Base-by-base conservation (phyloP, 2,888 invertebrate species). In the Epicampocera succincta region DNA sequence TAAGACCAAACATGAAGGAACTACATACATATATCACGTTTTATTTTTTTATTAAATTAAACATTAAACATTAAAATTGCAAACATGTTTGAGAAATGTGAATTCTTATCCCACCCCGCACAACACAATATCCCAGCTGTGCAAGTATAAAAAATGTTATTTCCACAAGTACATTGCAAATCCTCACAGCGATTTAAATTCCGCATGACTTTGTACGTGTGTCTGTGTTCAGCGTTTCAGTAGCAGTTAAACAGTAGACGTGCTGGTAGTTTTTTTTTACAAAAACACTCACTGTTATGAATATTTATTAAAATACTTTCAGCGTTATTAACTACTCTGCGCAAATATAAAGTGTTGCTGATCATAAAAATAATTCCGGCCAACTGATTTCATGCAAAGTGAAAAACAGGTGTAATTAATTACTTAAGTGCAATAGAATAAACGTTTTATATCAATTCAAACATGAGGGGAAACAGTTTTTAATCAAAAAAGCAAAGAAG, bases 281-380 rank as follows among this genome's bases (percentile, higher is more conserved):
- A n/a, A 46, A 76, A 76, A 46, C 66, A 66, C 68, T 80, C 50
- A 61, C 76, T 38, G 68, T 46, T 63, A 76, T 68, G 50, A 76
- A 76, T 81, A 63, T 38, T 63, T 68, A 72, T 73, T 15, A 58
- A 76, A 50, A 1, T 60, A n/a, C 48, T 68, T 68, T 40, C 25
- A 74, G 19, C 2, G 54, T 46, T 65, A 75, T 50, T 60, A 44
- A 56, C 69, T 71, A 60, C 60, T 79, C 56, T 76, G 54, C 19
- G 68, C 50, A 19, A 44, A 25, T 42, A 68, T n/a, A 33, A 52
- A 44, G 11, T 63, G 25, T 42, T 50, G 44, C 40, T 29, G 61
- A 15, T 76, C 19, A 38, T 44, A 54, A 60, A 74, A 54, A 54
- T 63, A 29, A 48, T 65, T 76, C 19, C 29, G 63, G 29, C 48